Conservation (phyloP, 2,797 vertebrate species). For the Alca torda region DNA sequence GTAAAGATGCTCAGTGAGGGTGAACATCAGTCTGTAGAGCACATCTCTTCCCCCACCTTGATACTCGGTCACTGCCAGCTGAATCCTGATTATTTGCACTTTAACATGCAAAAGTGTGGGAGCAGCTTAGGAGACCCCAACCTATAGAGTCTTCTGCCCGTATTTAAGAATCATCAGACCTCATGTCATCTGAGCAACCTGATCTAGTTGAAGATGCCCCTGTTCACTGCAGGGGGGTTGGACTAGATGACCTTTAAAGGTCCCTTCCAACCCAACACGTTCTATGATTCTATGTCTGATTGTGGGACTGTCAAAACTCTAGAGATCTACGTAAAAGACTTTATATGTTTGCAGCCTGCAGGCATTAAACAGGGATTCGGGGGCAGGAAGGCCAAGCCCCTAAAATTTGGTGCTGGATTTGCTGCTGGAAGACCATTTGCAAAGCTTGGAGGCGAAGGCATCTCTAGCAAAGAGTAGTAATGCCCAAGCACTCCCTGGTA, state of each 20-base stretch:
- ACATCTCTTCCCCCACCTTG: fast-evolving
- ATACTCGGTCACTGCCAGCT: neutral
- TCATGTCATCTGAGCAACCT: too few species aligned
- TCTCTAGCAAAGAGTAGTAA: neutral
- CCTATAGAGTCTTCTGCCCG: neutral
- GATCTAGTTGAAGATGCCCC: too few species aligned
- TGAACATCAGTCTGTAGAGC: neutral
- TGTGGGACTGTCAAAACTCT: neutral
- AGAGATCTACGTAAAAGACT: neutral
- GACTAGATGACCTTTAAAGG: too few species aligned
- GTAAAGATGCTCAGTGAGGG: neutral
- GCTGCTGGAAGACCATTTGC: neutral
- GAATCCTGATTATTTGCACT: neutral
- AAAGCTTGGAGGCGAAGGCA: neutral
- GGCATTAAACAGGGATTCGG: neutral
- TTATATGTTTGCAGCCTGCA: neutral
- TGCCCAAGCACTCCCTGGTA: neutral
- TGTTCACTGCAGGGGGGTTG: too few species aligned
- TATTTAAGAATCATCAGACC: neutral
- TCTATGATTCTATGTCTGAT: neutral
- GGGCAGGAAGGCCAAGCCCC: neutral
- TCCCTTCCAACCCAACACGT: too few species aligned
- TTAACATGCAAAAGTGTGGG: neutral
- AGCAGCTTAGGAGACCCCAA: neutral
- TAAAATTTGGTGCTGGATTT: neutral